Evolutionary conservation across 2,113 vertebrate species (phyloP).

Genomic region (Hyaena hyaena): DNA sequence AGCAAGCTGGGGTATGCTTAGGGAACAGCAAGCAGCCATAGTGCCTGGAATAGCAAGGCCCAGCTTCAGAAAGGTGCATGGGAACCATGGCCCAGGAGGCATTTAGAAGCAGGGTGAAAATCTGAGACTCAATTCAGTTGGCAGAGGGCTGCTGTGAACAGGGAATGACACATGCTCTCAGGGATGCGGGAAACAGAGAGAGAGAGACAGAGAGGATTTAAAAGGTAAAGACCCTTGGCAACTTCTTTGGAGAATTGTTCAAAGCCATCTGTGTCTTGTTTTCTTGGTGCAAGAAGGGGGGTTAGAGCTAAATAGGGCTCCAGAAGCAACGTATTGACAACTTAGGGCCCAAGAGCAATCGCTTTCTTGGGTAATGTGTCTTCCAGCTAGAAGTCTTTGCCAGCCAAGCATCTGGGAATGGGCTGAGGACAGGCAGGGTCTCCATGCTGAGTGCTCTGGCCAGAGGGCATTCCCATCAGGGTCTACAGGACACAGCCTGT

Average conservation of each 20-base stretch:
- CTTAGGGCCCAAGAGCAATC: not conserved
- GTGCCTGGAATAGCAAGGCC: not conserved
- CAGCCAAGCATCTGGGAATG: not conserved
- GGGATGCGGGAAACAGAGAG: not conserved
- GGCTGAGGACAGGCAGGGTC: not conserved
- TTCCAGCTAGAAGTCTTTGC: not conserved
- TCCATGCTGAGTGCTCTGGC: not conserved
- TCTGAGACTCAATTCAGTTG: not conserved
- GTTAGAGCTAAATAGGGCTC: not conserved
- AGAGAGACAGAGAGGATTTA: not conserved
- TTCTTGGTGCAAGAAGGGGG: constrained; percentile 7
- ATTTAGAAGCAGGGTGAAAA: not conserved
- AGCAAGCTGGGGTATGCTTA: not conserved
- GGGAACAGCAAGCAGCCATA: not conserved
- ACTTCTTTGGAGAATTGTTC: constrained; percentile 41
- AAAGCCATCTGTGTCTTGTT: constrained; percentile 43
- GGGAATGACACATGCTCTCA: not conserved
- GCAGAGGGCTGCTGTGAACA: not conserved
- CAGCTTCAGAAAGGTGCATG: not conserved
- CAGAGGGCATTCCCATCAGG: not conserved
- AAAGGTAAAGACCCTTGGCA: constrained; percentile 4
- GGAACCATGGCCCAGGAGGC: not conserved
- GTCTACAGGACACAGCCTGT: not conserved
- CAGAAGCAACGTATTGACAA: not conserved
- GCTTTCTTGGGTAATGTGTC: not conserved